Evolutionary conservation across 2,888 invertebrate genomes (phyloP).

Genomic region (Dexiosoma caninum): DNA sequence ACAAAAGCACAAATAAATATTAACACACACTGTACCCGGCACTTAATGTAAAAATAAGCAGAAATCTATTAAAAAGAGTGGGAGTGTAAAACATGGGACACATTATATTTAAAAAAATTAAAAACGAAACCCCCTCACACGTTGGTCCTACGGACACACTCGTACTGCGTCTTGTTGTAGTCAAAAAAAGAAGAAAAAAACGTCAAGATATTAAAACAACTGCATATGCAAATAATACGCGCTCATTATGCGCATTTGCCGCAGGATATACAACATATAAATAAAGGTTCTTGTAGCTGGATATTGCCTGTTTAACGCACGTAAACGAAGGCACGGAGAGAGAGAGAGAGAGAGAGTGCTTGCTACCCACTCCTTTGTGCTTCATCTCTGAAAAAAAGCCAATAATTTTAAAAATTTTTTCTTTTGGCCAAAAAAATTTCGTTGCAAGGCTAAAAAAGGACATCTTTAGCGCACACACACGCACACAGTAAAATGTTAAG

Average conservation of each 20-base stretch:
- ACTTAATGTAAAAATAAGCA: slow-evolving; percentile 57
- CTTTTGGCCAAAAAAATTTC: slow-evolving; percentile 21
- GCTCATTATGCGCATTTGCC: slow-evolving; percentile 76
- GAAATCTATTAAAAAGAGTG: slow-evolving; percentile 37
- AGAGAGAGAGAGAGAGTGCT: not conserved
- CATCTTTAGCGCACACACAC: slow-evolving; percentile 45
- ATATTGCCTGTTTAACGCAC: slow-evolving; percentile 25
- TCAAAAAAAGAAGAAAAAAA: slow-evolving; percentile 3
- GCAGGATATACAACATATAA: slow-evolving; percentile 66
- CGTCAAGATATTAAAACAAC: slow-evolving; percentile 59
- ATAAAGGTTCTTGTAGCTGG: slow-evolving; percentile 61
- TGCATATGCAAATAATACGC: slow-evolving; percentile 65
- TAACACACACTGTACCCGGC: slow-evolving; percentile 24
- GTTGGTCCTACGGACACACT: no score
- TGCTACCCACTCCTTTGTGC: not conserved
- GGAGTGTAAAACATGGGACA: slow-evolving; percentile 45
- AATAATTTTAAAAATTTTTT: slow-evolving; percentile 75
- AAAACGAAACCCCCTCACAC: slow-evolving; percentile 50
- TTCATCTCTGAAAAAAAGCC: slow-evolving; percentile 66
- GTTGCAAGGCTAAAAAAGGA: slow-evolving; percentile 54
- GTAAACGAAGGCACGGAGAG: slow-evolving; percentile 3
- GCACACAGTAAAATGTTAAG: slow-evolving; percentile 24
- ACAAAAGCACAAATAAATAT: slow-evolving; percentile 40
- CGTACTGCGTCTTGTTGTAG: no score
- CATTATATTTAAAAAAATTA: slow-evolving; percentile 26